These are phyloP conservation scores for Zaprionus africanus DNA, from an alignment of 1,140 invertebrate genomes.

Conservation along the genomic window DNA sequence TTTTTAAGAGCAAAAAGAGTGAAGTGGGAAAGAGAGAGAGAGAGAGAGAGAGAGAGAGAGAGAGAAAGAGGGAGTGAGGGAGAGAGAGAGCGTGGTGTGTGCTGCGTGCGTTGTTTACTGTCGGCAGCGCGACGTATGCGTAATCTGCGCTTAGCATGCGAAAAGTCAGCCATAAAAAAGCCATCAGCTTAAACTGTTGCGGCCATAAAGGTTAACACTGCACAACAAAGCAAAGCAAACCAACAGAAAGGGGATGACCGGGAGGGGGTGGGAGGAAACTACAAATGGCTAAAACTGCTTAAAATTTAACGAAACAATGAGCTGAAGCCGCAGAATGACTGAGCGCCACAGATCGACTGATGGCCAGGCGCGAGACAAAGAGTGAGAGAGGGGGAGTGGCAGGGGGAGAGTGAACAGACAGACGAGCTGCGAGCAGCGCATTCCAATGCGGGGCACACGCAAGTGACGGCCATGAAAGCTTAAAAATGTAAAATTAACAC, in stretches of 20 bases:
- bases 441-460: conserved; percentile 69
- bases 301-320: conserved; percentile 79
- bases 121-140: conserved; percentile 65
- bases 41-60: not conserved
- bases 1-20: conserved; percentile 32
- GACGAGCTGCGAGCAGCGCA: conserved; percentile 26
- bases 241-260: not conserved
- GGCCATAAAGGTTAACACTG: conserved; percentile 76
- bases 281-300: conserved; percentile 73
- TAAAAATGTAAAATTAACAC: conserved; percentile 83
- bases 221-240: conserved; percentile 42
- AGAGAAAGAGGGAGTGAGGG: not conserved
- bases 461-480: conserved; percentile 81
- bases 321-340: conserved; percentile 51
- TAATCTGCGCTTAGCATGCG: conserved; percentile 77
- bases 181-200: conserved; percentile 81
- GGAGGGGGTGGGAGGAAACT: conserved; percentile 23
- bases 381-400: not conserved
- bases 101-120: conserved; percentile 43
- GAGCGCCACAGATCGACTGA: conserved; percentile 17
- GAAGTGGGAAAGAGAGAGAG: not conserved
- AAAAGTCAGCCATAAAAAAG: conserved; percentile 80
- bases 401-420: not conserved
- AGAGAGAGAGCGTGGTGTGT: conserved; percentile 1
- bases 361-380: conserved; percentile 10